phyloP scores from a whole-genome alignment of 1,140 invertebrate species.

The Bombyx mandarina region DNA sequence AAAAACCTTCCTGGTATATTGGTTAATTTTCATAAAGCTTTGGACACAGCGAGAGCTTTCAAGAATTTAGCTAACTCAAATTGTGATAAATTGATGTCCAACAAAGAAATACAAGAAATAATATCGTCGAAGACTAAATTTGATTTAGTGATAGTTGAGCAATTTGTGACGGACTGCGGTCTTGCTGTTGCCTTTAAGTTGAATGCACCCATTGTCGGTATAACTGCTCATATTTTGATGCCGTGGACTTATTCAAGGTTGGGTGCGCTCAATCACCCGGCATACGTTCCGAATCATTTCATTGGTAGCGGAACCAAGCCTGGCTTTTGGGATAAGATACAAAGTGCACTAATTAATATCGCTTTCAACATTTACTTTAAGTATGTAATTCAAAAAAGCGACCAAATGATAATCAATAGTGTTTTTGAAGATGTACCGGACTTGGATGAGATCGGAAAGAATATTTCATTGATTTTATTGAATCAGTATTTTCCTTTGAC shows the following conservation, averaged over 20 bases:
- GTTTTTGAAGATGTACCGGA: slow-evolving; percentile 58
- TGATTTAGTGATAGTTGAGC: slow-evolving; percentile 75
- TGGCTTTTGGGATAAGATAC: slow-evolving; percentile 55
- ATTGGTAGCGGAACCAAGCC: slow-evolving; percentile 59
- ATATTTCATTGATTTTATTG: slow-evolving; percentile 71
- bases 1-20: neutral
- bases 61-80: slow-evolving; percentile 6
- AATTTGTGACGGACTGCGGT: slow-evolving; percentile 76
- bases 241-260: slow-evolving; percentile 70
- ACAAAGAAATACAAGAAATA: slow-evolving; percentile 34
- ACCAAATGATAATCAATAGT: slow-evolving; percentile 7
- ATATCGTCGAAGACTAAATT: slow-evolving; percentile 48
- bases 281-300: slow-evolving; percentile 65
- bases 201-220: slow-evolving; percentile 71
- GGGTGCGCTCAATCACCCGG: slow-evolving; percentile 65
- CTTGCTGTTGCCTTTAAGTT: slow-evolving; percentile 72
- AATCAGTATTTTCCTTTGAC: slow-evolving; percentile 74
- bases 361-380: slow-evolving; percentile 20
- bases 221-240: slow-evolving; percentile 66
- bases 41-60: neutral
- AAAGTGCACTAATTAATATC: slow-evolving; percentile 43
- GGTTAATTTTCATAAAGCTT: slow-evolving; percentile 2
- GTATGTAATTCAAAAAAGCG: slow-evolving; percentile 7
- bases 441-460: slow-evolving; percentile 65
- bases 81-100: slow-evolving; percentile 58